Conservation (phyloP, 1,140 invertebrate genomes). For the Lepidurus packardi region DNA sequence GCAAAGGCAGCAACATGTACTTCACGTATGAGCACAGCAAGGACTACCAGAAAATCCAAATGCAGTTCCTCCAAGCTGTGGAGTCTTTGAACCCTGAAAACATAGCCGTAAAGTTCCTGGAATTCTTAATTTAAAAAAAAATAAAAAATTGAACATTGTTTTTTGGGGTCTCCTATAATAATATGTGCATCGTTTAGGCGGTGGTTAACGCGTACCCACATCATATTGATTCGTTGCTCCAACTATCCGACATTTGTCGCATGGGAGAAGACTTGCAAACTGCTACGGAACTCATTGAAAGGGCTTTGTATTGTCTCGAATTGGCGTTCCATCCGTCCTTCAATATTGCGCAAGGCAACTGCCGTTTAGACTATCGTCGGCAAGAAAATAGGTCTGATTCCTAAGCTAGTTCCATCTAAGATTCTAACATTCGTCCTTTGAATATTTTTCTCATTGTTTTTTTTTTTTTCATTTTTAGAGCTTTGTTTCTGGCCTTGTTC, state of each 20-base stretch:
- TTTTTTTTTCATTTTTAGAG: conserved; percentile 49
- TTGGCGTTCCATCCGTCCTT: conserved; percentile 73
- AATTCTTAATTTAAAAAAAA: neutral
- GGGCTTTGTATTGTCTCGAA: conserved; percentile 70
- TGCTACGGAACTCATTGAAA: conserved; percentile 71
- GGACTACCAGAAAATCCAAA: conserved; percentile 68
- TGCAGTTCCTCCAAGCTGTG: conserved; percentile 67
- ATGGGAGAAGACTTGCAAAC: conserved; percentile 72
- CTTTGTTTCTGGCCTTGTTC: conserved; percentile 76
- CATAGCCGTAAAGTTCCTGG: conserved; percentile 57
- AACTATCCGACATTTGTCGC: conserved; percentile 73
- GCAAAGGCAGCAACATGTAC: conserved; percentile 51
- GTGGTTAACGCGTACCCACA: conserved; percentile 71
- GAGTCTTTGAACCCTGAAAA: conserved; percentile 74
- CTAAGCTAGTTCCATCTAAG: neutral
- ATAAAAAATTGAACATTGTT: neutral
- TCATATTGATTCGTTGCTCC: conserved; percentile 77
- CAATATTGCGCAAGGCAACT: conserved; percentile 65
- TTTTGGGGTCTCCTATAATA: neutral
- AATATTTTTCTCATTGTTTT: neutral
- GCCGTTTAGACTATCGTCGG: conserved; percentile 69
- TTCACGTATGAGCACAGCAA: conserved; percentile 75
- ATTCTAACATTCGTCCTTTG: neutral
- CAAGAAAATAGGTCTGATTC: conserved; percentile 67
- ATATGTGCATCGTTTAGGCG: conserved; percentile 46